These are phyloP conservation scores for Gymnobelideus leadbeateri DNA, from an alignment of 2,113 vertebrate species.

Conservation along the genomic window DNA sequence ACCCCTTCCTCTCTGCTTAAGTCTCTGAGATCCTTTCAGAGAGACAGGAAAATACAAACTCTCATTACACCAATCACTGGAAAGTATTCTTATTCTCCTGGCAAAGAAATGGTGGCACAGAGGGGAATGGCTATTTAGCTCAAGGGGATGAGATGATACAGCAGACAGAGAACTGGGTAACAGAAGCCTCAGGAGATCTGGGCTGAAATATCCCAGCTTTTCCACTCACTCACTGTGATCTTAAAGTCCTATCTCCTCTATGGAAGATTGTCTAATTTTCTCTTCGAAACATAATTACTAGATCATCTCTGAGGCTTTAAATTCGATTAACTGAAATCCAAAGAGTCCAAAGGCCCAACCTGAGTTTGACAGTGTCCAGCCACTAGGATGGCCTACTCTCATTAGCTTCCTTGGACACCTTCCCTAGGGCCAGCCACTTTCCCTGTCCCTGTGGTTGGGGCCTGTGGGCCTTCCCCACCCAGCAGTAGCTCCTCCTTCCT, in stretches of 20 bases:
- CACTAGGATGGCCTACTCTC: conserved; percentile 69
- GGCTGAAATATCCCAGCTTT: not conserved
- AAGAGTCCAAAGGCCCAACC: not conserved
- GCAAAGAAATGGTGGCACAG: not conserved
- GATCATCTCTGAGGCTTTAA: not conserved
- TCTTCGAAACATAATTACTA: not conserved
- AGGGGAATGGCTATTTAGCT: not conserved
- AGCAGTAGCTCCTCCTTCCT: conserved; percentile 8
- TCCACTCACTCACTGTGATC: not conserved
- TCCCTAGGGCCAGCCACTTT: conserved; percentile 73
- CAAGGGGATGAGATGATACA: not conserved
- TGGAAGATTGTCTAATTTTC: not conserved
- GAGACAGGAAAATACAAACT: not conserved
- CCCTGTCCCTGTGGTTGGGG: conserved; percentile 38
- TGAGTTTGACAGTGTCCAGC: not conserved
- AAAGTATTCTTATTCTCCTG: not conserved
- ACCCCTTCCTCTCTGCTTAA: not conserved
- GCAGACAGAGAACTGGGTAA: not conserved
- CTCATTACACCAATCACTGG: not conserved
- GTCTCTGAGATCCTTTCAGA: not conserved
- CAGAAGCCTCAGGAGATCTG: too few species aligned
- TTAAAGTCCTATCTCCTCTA: not conserved
- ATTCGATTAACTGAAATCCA: not conserved
- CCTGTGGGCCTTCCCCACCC: not conserved
- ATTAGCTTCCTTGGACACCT: conserved; percentile 69